Evolutionary conservation across 1,140 invertebrate species (phyloP).

Genomic region (Drosophila subobscura): DNA sequence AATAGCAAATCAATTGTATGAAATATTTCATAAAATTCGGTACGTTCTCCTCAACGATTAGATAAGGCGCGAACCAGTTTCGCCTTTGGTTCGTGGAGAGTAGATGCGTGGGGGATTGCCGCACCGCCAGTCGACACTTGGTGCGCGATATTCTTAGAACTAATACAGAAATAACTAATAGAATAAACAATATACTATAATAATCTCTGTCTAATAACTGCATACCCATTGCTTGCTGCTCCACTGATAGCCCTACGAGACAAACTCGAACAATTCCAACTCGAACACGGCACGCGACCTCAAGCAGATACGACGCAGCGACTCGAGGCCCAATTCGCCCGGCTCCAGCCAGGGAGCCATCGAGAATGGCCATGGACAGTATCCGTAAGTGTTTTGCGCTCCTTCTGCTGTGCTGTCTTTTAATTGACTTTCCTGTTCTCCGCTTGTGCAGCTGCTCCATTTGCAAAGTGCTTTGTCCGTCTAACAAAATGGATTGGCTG

Average conservation of each 20-base stretch:
- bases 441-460: constrained; percentile 88
- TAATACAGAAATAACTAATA: constrained; percentile 24
- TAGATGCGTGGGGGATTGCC: constrained; percentile 4
- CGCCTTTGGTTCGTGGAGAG: background rate
- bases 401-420: background rate
- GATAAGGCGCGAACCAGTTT: constrained; percentile 45
- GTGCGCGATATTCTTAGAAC: constrained; percentile 34
- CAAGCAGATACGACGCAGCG: constrained; percentile 71
- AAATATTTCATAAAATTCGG: constrained; percentile 65
- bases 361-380: constrained; percentile 83
- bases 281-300: constrained; percentile 74
- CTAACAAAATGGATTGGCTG: constrained; percentile 91
- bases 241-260: constrained; percentile 77
- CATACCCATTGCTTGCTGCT: constrained; percentile 11
- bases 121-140: constrained; percentile 18
- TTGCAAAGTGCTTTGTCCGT: constrained; percentile 88
- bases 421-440: constrained; percentile 25
- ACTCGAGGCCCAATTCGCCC: constrained; percentile 79
- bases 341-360: constrained; percentile 67
- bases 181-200: background rate
- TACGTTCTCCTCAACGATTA: constrained; percentile 44
- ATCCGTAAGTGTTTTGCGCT: constrained; percentile 68
- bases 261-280: constrained; percentile 79
- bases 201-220: constrained; percentile 31
- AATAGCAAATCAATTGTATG: constrained; percentile 70